Evolutionary conservation across 2,888 invertebrate genomes (phyloP).

Genomic region (Neoaliturus tenellus): DNA sequence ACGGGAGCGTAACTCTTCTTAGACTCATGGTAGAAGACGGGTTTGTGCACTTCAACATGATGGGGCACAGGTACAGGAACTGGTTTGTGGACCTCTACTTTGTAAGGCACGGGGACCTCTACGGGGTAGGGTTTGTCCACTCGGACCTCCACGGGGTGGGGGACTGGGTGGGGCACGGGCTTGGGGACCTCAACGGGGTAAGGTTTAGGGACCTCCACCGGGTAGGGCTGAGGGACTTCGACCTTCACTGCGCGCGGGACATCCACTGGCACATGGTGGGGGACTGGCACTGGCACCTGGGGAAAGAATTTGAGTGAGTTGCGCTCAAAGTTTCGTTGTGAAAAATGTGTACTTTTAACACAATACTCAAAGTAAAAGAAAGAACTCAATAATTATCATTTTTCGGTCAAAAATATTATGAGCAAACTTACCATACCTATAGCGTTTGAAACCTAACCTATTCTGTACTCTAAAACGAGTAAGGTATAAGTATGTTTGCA

Average conservation of each 20-base stretch:
- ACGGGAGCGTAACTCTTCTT: neutral
- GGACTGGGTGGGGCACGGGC: constrained; percentile 57
- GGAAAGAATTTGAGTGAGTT: no score
- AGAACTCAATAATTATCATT: no score
- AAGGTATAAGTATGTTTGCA: no score
- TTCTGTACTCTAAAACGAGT: no score
- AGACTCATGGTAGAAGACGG: neutral
- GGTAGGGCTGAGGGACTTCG: constrained; percentile 55
- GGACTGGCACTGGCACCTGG: constrained; percentile 51
- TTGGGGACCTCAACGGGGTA: constrained; percentile 55
- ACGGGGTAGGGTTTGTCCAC: constrained; percentile 66
- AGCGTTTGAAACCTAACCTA: no score
- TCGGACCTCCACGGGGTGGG: constrained; percentile 69
- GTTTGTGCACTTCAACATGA: constrained; percentile 54
- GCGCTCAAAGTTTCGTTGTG: no score
- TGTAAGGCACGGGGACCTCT: constrained; percentile 58
- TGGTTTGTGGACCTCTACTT: constrained; percentile 57
- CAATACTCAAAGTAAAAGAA: no score
- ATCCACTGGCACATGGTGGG: constrained; percentile 56
- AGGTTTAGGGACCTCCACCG: constrained; percentile 54
- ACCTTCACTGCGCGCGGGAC: constrained; percentile 57
- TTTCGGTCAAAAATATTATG: no score
- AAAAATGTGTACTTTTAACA: no score
- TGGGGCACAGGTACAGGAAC: constrained; percentile 59
- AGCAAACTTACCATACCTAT: no score